Conservation (phyloP, 2,888 invertebrate genomes). For the Timandra comae region DNA sequence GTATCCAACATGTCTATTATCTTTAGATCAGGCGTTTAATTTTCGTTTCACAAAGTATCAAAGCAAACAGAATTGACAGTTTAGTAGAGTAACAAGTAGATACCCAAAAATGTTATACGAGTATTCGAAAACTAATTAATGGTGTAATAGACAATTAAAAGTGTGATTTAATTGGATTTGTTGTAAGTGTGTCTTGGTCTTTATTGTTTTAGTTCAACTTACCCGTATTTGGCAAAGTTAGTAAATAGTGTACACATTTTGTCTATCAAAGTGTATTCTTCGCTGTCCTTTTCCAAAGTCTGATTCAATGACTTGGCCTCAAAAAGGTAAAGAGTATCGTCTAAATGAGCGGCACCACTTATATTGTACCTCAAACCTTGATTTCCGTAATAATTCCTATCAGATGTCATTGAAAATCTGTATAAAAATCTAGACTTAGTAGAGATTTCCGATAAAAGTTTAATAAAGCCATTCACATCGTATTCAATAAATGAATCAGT, state of each 20-base stretch:
- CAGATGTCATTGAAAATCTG: constrained; percentile 5
- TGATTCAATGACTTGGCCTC: constrained; percentile 21
- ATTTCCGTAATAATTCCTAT: constrained; percentile 8
- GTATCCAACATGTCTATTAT: no score
- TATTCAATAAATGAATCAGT: constrained; percentile 3
- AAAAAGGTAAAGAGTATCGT: constrained; percentile 46
- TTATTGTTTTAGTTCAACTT: no score
- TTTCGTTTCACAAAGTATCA: no score
- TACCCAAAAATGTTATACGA: no score
- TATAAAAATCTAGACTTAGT: constrained; percentile 4
- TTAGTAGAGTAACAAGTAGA: no score
- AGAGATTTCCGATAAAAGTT: not conserved
- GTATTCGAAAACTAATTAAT: no score
- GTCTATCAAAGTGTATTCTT: constrained; percentile 36
- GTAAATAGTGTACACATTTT: constrained; percentile 48
- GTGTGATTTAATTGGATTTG: no score
- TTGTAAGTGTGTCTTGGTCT: no score
- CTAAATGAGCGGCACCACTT: constrained; percentile 18
- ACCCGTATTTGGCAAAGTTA: constrained; percentile 58
- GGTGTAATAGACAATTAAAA: no score
- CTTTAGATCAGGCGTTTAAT: no score
- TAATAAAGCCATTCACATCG: constrained; percentile 5
- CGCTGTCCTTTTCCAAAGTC: constrained; percentile 27
- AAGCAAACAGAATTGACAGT: no score
- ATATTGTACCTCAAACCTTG: constrained; percentile 2